A percentile compares a stretch with the other conserved stretches of the same genome.
Evolutionary conservation across 2,888 invertebrate species (phyloP).

Genomic region (Apamea sordens): DNA sequence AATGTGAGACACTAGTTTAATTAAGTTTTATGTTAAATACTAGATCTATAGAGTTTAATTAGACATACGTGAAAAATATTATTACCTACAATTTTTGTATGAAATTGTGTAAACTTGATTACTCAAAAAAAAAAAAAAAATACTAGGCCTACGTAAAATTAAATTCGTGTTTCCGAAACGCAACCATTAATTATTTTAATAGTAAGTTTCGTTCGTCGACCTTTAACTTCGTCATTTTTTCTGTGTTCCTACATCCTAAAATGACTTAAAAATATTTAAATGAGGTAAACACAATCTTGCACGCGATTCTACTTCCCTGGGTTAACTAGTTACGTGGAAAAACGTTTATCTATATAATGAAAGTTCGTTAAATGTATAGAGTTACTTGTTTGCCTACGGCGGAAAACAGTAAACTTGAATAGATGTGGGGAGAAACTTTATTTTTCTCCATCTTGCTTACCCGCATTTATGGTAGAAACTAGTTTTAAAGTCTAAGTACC

Average conservation of each 20-base stretch:
- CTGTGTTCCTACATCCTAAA: not conserved
- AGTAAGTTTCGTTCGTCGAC: constrained; percentile 30
- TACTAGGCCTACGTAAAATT: not conserved
- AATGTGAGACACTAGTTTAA: constrained; percentile 26
- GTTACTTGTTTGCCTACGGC: constrained; percentile 29
- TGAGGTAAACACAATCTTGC: constrained; percentile 34
- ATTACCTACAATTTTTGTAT: not conserved
- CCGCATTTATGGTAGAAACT: constrained; percentile 28
- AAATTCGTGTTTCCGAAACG: not conserved
- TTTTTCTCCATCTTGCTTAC: constrained; percentile 37
- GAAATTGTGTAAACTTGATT: not conserved
- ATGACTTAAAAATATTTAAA: constrained; percentile 41
- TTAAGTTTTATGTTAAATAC: constrained; percentile 13
- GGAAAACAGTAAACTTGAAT: constrained; percentile 34
- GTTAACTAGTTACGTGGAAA: constrained; percentile 37
- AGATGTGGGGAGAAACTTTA: constrained; percentile 47
- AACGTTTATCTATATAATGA: constrained; percentile 48
- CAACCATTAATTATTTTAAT: constrained; percentile 23
- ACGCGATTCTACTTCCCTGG: constrained; percentile 43
- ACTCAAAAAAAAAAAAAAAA: not conserved
- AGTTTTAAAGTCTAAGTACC: constrained; percentile 36
- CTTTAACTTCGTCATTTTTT: constrained; percentile 24
- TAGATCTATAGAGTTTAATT: not conserved
- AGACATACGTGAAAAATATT: not conserved
- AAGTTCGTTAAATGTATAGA: constrained; percentile 46